Conservation (phyloP, 2,113 vertebrate genomes). For the Mugil cephalus region DNA sequence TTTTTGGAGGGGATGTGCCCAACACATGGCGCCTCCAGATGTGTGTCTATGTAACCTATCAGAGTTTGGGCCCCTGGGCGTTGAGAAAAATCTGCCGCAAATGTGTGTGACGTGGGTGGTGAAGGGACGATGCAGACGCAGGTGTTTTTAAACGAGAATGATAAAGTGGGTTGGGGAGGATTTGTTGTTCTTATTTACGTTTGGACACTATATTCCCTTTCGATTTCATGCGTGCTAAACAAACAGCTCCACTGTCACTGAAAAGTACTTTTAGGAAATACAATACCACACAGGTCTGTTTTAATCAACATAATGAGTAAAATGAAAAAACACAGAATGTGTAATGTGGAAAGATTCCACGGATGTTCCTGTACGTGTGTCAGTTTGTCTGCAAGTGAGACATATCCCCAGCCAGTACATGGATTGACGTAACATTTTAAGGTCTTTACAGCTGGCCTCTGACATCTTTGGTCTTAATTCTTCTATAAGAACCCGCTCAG, state of each 20-base stretch:
- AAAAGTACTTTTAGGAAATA: no score
- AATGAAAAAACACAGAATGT: no score
- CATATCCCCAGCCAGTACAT: no score
- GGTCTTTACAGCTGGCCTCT: no score
- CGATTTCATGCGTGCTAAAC: not conserved
- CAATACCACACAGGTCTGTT: no score
- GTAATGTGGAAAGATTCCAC: no score
- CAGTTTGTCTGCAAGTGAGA: no score
- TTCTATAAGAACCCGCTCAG: no score
- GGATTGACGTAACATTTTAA: no score
- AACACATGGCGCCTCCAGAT: conserved; percentile 66
- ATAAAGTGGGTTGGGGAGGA: conserved; percentile 26
- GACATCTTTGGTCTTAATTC: no score
- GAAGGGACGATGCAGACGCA: conserved; percentile 22
- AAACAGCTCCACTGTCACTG: not conserved
- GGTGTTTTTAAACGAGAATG: conserved; percentile 41
- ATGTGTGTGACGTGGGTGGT: conserved; percentile 29
- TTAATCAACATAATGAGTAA: no score
- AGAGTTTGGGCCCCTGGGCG: conserved; percentile 36
- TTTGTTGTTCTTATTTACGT: conserved; percentile 1
- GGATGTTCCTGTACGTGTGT: no score
- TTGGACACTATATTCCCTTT: not conserved
- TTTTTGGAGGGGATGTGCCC: conserved; percentile 43
- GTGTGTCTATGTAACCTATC: conserved; percentile 53
- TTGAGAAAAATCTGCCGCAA: conserved; percentile 1